Base-by-base conservation (phyloP, 2,113 vertebrate genomes). In the Chloropsis hardwickii region DNA sequence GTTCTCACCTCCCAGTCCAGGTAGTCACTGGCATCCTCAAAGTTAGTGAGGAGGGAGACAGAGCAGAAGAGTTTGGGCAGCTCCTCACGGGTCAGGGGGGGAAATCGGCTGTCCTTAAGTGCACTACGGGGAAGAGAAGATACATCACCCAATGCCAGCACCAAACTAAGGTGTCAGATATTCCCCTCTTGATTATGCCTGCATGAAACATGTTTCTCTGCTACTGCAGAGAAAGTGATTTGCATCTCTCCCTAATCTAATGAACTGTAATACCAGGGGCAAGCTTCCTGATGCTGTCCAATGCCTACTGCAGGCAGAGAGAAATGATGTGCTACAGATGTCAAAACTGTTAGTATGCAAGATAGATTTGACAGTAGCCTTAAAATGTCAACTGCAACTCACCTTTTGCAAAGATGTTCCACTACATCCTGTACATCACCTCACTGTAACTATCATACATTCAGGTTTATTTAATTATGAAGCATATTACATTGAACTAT, bases 1-100 rank as follows among this genome's bases (percentile, higher is more conserved):
- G 97, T 97, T 98, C 98, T 98, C 98, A 98, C 98, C 98, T 98
- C 98, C 98, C 98, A 98, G 98, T 98, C 98, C 98, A 98, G 97
- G 96, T 98, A 98, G 97, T 98, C 98, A 98, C 95, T 98, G 97
- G 98, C 98, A 98, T 98, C 98, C 96, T 98, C 98, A 97, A 98
- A 98, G 97, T 98, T 98, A 97, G 98, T 98, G 93, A 98, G 98
- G 97, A 98, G 98, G 97, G 98, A 98, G 97, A 98, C 98, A 97
- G 98, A 98, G 97, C 98, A 98, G 98, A 98, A 98, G 96, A 98
- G 98, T 97, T 98, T 98, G 96, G 98, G 98, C 97, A 98, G 98
- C 98, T 98, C 98, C 98, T 98, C 98, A 90, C 98, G 98, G 88
- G 98, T 98, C 97, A 98, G 96, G 91, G 98, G 98, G 91, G 98